These are phyloP conservation scores for Blastobasis lacticolella DNA, from an alignment of 2,888 invertebrate genomes.

Conservation along the genomic window DNA sequence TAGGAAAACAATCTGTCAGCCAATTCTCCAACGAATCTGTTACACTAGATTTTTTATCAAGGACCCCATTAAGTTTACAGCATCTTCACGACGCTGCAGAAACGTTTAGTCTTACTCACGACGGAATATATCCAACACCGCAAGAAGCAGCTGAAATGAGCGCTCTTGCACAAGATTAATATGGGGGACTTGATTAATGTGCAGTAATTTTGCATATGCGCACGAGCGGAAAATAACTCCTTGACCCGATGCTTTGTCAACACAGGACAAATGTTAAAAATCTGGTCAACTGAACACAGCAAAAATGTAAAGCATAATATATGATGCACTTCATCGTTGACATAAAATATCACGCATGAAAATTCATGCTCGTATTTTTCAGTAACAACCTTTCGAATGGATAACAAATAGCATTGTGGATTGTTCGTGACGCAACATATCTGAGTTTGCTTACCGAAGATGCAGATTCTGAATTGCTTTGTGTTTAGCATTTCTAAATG, in stretches of 20 bases:
- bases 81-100: too few relatives aligned
- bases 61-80: too few relatives aligned
- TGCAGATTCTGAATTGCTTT: background rate
- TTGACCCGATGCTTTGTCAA: background rate
- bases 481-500: too few relatives aligned
- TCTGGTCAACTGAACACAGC: slow-evolving; percentile 1
- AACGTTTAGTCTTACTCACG: too few relatives aligned
- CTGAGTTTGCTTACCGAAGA: background rate
- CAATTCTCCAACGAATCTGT: too few relatives aligned
- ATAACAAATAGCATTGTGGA: slow-evolving; percentile 2
- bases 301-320: slow-evolving; percentile 7
- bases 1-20: too few relatives aligned
- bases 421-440: background rate
- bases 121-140: too few relatives aligned
- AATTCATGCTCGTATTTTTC: slow-evolving; percentile 1
- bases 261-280: background rate
- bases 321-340: slow-evolving; percentile 7
- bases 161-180: background rate
- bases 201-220: background rate
- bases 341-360: slow-evolving; percentile 1
- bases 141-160: too few relatives aligned
- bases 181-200: background rate
- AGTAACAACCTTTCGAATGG: background rate
- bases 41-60: too few relatives aligned
- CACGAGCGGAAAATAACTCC: background rate